Evolutionary conservation across 2,113 vertebrate species (phyloP).

Genomic region (Vombatus ursinus): DNA sequence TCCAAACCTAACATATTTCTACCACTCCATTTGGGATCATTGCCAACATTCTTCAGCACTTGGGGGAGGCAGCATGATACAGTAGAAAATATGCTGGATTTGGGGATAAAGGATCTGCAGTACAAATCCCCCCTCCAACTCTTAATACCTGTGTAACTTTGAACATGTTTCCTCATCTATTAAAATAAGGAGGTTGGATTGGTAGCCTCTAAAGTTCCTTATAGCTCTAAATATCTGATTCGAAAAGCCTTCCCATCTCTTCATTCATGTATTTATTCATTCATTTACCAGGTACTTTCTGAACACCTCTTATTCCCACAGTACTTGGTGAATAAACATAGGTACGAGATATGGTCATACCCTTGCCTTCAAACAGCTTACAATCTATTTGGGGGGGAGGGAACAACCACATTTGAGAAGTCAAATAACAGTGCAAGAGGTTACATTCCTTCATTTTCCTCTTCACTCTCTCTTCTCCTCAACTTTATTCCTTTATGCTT

Average conservation of each 20-base stretch:
- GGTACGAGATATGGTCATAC: not conserved
- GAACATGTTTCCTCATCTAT: not conserved
- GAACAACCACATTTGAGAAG: not conserved
- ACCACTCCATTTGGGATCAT: not conserved
- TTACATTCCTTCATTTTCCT: not conserved
- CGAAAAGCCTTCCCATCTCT: slow-evolving; percentile 1
- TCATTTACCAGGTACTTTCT: not conserved
- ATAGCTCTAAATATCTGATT: not conserved
- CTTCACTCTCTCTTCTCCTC: not conserved
- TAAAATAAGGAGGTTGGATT: not conserved
- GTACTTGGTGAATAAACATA: not conserved
- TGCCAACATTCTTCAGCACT: not conserved
- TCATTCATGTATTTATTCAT: not conserved
- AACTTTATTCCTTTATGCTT: not conserved
- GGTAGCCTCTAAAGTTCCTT: not conserved
- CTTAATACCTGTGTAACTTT: not conserved
- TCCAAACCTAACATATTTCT: not conserved
- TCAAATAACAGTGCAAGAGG: not conserved
- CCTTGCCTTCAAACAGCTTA: not conserved
- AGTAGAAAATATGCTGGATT: not conserved
- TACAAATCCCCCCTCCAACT: not conserved
- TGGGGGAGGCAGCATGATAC: not conserved
- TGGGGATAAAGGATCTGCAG: not conserved
- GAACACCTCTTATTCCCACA: not conserved
- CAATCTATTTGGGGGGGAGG: not conserved